phyloP scores from a whole-genome alignment of 2,888 invertebrate species.

The Zygaena filipendulae region DNA sequence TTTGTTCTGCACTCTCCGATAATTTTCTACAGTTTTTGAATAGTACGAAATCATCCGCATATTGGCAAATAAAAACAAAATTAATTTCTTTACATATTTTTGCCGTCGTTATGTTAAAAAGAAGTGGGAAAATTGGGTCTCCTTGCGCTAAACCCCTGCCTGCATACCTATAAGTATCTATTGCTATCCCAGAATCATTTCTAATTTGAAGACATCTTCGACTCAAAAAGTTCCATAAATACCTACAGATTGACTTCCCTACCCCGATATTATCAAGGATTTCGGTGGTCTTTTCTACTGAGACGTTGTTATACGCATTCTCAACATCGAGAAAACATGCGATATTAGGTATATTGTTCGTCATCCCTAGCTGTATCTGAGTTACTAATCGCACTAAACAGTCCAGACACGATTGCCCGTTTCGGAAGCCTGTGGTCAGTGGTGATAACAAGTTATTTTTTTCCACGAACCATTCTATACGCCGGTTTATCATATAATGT shows the following conservation, averaged over 20 bases:
- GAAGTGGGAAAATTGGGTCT: not conserved
- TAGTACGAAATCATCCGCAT: slow-evolving; percentile 4
- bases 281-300: not conserved
- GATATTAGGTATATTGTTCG: slow-evolving; percentile 6
- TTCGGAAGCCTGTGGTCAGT: slow-evolving; percentile 12
- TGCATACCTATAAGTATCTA: not conserved
- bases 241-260: not conserved
- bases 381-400: slow-evolving; percentile 6
- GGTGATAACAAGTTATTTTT: slow-evolving; percentile 9
- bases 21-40: not conserved
- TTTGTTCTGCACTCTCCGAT: not conserved
- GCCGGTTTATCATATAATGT: slow-evolving; percentile 13
- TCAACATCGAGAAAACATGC: slow-evolving; percentile 5
- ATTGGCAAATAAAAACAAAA: slow-evolving; percentile 2
- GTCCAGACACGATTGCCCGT: slow-evolving; percentile 9
- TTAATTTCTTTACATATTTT: not conserved
- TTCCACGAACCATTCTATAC: slow-evolving; percentile 18
- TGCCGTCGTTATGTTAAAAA: not conserved
- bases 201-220: slow-evolving; percentile 1
- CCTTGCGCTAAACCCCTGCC: slow-evolving; percentile 1
- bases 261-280: not conserved
- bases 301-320: too few species aligned
- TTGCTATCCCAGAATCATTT: not conserved
- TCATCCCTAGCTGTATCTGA: slow-evolving; percentile 12
- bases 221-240: slow-evolving; percentile 2